Percentiles rank a stretch among this genome's conserved stretches.
Conservation (phyloP, 2,888 invertebrate genomes). For the Iselma pallidipennis region DNA sequence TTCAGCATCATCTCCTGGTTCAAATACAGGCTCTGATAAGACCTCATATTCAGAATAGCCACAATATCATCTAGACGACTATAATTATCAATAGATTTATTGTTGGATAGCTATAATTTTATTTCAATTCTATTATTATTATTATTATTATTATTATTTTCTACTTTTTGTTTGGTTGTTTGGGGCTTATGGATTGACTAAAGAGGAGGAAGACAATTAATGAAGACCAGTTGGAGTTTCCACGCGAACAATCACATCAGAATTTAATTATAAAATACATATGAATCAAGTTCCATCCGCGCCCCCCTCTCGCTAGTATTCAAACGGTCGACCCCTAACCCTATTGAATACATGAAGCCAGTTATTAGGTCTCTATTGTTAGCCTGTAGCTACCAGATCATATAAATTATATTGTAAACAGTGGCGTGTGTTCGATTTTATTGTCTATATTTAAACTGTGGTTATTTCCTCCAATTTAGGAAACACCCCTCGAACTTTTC, state of each 20-base stretch:
- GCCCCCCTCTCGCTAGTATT: conserved; percentile 40
- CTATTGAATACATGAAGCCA: conserved; percentile 54
- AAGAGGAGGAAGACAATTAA: conserved; percentile 12
- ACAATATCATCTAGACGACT: background rate
- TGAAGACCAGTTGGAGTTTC: conserved; percentile 41
- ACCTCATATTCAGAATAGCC: conserved; percentile 61
- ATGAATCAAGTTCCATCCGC: conserved; percentile 51
- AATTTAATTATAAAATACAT: conserved; percentile 57
- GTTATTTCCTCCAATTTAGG: conserved; percentile 42
- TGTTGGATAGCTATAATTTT: background rate
- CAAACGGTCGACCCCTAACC: conserved; percentile 38
- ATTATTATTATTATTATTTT: no score
- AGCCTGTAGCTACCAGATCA: conserved; percentile 57
- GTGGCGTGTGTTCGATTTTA: conserved; percentile 53
- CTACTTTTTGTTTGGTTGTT: no score
- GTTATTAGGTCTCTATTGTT: conserved; percentile 56
- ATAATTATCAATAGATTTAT: conserved; percentile 2
- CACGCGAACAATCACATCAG: conserved; percentile 55
- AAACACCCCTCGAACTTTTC: conserved; percentile 9
- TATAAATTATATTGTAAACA: conserved; percentile 57
- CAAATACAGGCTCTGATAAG: conserved; percentile 61
- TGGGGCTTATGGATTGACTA: background rate
- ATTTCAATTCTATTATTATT: no score
- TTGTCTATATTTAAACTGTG: conserved; percentile 49
- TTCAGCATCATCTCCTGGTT: conserved; percentile 57